Evolutionary conservation across 1,140 invertebrate species (phyloP), one percentile per base, ranked within the genome.

Genomic region (Probaryconus sp.): DNA sequence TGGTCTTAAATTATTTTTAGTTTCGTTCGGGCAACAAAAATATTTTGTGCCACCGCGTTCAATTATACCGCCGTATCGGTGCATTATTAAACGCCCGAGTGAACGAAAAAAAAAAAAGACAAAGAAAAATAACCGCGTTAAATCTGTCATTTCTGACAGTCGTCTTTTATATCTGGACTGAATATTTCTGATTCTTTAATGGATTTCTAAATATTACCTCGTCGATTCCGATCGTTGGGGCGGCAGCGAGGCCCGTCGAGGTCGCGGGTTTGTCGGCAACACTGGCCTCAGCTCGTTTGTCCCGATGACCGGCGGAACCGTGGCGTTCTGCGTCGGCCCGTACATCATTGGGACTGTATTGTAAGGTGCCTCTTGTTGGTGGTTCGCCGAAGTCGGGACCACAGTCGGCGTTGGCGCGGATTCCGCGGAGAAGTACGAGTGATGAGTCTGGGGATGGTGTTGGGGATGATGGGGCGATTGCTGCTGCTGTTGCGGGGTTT

Each of bases 181-280:
- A n/a, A n/a, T n/a, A n/a, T n/a, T n/a, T n/a, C n/a, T n/a, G n/a
- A n/a, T n/a, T n/a, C n/a, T n/a, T n/a, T n/a, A n/a, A n/a, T n/a
- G n/a, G n/a, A n/a, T n/a, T n/a, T n/a, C n/a, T n/a, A n/a, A n/a
- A n/a, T 30, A 24, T 71, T 81, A 88, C 87, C 92, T 92, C 28
- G 92, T 92, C 2, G 93, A 94, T 81, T 94, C 92, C 1, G 93
- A 93, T 64, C 93, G 88, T 81, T 94, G 93, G 0, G 94, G 89
- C 2, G 92, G 93, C 51, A 94, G 79, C 0, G 93, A 94, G 4
- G 93, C 90, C 56, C 93, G 88, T 61, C 94, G 88, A 73, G 93
- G 90, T 21, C 92, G 89, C 5, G 90, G 87, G 76, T 80, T 81
- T 4, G 82, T 88, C 10, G 75, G 21, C 85, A 85, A 87, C 83